Evolutionary conservation across 2,888 invertebrate species (phyloP).

Genomic region (Lochmaea crataegi): DNA sequence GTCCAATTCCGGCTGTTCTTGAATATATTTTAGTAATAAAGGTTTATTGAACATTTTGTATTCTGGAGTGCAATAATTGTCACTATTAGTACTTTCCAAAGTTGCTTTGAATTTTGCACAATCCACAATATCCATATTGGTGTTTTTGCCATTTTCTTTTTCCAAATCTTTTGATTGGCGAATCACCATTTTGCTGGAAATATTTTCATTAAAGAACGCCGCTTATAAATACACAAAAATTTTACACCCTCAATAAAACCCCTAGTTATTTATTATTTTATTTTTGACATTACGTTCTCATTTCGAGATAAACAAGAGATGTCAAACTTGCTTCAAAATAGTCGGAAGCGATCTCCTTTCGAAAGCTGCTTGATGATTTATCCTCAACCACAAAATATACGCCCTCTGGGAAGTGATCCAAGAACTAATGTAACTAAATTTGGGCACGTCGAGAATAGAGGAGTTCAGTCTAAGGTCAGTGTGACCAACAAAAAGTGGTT

Average conservation of each 20-base stretch:
- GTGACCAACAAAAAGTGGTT: too few species aligned
- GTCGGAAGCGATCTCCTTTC: background rate
- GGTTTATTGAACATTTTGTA: constrained; percentile 2
- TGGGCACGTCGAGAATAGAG: too few species aligned
- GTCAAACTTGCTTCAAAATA: background rate
- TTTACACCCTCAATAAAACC: background rate
- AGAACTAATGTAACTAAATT: too few species aligned
- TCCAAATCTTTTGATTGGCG: background rate
- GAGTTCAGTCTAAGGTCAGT: too few species aligned
- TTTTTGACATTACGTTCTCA: background rate
- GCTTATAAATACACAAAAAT: background rate
- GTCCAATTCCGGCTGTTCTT: background rate
- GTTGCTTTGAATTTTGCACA: too few species aligned
- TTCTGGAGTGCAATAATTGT: background rate
- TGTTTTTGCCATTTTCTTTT: background rate
- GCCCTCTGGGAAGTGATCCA: too few species aligned
- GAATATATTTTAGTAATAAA: constrained; percentile 1
- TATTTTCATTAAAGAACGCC: background rate
- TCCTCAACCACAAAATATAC: too few species aligned
- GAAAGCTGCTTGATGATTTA: background rate
- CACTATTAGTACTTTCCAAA: background rate
- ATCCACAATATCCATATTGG: too few species aligned
- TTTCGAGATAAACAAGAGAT: background rate
- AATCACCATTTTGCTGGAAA: background rate
- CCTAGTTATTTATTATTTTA: background rate